A percentile compares a stretch with the other conserved stretches of the same genome.
These are phyloP conservation scores for Valencia hispanica DNA, from an alignment of 2,797 vertebrate species.

Conservation along the genomic window DNA sequence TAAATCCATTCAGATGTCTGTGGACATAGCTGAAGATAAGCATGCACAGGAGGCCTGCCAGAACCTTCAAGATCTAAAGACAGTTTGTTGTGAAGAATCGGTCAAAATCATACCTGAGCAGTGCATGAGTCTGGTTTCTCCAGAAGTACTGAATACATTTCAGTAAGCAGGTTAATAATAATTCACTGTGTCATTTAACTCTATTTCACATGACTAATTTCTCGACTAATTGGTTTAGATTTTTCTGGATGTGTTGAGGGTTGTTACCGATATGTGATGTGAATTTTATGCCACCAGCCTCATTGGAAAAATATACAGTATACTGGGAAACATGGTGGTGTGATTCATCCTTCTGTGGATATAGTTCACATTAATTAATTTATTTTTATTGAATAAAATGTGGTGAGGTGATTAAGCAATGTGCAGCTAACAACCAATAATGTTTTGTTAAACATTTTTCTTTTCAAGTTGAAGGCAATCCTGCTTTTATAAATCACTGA, in stretches of 20 bases:
- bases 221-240: background rate
- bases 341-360: background rate
- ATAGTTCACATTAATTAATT: background rate
- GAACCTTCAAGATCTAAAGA: background rate
- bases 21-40: too few relatives aligned
- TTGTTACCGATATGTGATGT: background rate
- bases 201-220: background rate
- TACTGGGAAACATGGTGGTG: background rate
- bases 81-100: background rate
- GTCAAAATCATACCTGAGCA: background rate
- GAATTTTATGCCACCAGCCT: background rate
- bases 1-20: too few relatives aligned
- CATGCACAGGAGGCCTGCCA: too few relatives aligned
- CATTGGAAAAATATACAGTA: background rate
- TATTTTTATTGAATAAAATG: conserved; percentile 13
- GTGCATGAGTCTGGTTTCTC: background rate
- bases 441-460: conserved; percentile 34
- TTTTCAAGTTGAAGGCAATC: conserved; percentile 34
- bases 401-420: background rate
- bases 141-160: background rate
- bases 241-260: background rate
- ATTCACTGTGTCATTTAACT: background rate
- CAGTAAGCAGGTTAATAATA: background rate
- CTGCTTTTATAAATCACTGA: conserved; percentile 42
- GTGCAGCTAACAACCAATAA: conserved; percentile 2